These are phyloP conservation scores for Galeopsomyia nigrocyanea DNA, from an alignment of 2,888 invertebrate species.

Conservation along the genomic window DNA sequence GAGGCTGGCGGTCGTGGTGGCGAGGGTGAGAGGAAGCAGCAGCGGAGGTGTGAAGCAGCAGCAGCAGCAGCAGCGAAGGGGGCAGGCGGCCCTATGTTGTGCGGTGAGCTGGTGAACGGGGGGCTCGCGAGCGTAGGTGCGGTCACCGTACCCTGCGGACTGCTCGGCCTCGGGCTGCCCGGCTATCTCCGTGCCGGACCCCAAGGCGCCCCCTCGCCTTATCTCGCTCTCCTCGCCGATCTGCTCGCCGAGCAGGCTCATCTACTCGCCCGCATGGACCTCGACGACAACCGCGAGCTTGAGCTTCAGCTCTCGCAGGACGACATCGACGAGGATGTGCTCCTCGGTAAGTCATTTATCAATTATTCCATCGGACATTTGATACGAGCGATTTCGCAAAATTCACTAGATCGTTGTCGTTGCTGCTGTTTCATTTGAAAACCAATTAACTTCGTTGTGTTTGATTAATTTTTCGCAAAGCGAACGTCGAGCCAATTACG, in stretches of 20 bases:
- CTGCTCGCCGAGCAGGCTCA: slow-evolving; percentile 59
- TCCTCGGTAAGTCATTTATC: slow-evolving; percentile 62
- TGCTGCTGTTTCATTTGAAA: neutral
- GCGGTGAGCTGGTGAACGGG: slow-evolving; percentile 68
- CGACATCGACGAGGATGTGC: slow-evolving; percentile 64
- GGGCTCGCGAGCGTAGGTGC: slow-evolving; percentile 68
- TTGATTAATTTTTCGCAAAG: neutral
- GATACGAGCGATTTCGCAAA: neutral
- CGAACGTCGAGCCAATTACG: neutral
- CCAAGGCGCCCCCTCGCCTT: slow-evolving; percentile 48
- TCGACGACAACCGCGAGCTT: slow-evolving; percentile 54
- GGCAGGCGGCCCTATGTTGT: slow-evolving; percentile 66
- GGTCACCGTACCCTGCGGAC: slow-evolving; percentile 65
- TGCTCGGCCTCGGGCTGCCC: slow-evolving; percentile 66
- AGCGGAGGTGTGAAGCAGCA: slow-evolving; percentile 48
- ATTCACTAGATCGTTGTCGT: neutral
- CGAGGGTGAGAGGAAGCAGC: too few species aligned
- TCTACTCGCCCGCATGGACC: slow-evolving; percentile 32
- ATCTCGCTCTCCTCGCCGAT: slow-evolving; percentile 64
- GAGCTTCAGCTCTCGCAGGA: slow-evolving; percentile 58
- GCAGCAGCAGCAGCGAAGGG: slow-evolving; percentile 22
- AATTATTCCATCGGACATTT: neutral
- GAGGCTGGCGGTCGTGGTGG: too few species aligned
- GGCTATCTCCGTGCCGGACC: slow-evolving; percentile 63
- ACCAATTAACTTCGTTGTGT: neutral